Evolutionary conservation across 2,113 vertebrate genomes (phyloP), one percentile per base, ranked within the genome.

Genomic region (Melanotaenia duboulayi): DNA sequence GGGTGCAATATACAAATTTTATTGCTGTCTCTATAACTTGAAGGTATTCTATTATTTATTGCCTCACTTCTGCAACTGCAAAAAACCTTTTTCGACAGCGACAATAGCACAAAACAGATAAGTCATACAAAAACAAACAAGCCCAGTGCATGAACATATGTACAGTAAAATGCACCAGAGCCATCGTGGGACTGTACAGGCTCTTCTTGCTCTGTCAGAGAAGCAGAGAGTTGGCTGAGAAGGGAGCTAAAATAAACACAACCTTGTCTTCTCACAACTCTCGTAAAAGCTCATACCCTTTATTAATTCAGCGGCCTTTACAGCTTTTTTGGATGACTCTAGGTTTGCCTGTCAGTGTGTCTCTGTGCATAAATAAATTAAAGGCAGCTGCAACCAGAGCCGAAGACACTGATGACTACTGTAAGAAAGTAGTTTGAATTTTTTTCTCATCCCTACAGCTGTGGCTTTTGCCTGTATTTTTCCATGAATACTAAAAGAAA

Each of bases 271-370:
- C 82, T 79, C 77, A 83, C 85, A 85, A 61, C 69, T 82, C 68
- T 61, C 72, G 80, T 85, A 87, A 88, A 88, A 85, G 81, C 86
- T 83, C 71, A 75, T 72, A 67, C 44, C 54, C 14, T 85, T 91
- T 89, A 88, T 85, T 89, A 88, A 89, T 87, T 88, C 82, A 88
- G 50, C 23, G 40, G 67, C 70, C 66, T 83, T 80, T 76, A 82
- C 80, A 68, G 82, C 64, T 14, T 80, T 81, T 88, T 80, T 46
- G 49, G 80, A 76, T 71, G 78, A 71, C 59, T 86, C 62, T 13
- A 14, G 64, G 37, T 86, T 60, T 4, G 61, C 63, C 78, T 87
- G 85, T 86, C 85, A 82, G 80, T 80, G 68, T n/a, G 23, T 81
- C 83, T 81, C 57, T 9, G 40, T 24, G 14, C 77, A 81, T 84